Conservation (phyloP, 2,888 invertebrate species). For the Lepeophtheirus nordmannii region DNA sequence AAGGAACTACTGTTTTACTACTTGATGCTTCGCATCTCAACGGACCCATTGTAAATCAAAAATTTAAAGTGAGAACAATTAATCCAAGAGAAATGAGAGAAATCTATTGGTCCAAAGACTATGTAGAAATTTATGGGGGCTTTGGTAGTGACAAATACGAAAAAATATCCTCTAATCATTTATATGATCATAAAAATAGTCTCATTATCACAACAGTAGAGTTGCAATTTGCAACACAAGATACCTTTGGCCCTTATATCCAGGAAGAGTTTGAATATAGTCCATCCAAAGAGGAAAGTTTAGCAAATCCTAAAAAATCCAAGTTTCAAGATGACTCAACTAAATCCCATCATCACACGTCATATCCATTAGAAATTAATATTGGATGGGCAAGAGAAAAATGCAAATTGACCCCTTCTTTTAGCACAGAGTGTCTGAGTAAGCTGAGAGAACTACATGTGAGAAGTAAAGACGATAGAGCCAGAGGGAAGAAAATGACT, state of each 20-base stretch:
- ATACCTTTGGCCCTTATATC: not conserved
- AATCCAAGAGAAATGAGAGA: not conserved
- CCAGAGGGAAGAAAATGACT: not conserved
- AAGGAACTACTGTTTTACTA: not conserved
- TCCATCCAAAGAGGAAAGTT: constrained; percentile 6
- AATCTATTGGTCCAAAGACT: not conserved
- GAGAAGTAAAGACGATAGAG: not conserved
- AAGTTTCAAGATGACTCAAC: not conserved
- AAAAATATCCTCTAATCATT: not conserved
- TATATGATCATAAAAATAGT: not conserved
- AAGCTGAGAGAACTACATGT: not conserved
- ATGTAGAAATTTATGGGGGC: not conserved
- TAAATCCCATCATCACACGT: no score
- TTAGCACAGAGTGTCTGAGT: not conserved
- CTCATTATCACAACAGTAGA: not conserved
- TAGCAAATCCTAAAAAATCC: not conserved
- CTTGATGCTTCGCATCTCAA: not conserved
- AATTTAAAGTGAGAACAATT: not conserved
- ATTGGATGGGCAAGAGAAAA: not conserved
- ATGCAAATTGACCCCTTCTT: not conserved
- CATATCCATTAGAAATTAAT: not conserved
- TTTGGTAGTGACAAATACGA: not conserved
- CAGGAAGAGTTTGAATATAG: not conserved
- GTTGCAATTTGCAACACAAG: not conserved
- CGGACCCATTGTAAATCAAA: not conserved